Percentiles rank a stretch among this genome's conserved stretches.
phyloP scores from a whole-genome alignment of 2,888 invertebrate species.

The Drosophila trichaetosa region DNA sequence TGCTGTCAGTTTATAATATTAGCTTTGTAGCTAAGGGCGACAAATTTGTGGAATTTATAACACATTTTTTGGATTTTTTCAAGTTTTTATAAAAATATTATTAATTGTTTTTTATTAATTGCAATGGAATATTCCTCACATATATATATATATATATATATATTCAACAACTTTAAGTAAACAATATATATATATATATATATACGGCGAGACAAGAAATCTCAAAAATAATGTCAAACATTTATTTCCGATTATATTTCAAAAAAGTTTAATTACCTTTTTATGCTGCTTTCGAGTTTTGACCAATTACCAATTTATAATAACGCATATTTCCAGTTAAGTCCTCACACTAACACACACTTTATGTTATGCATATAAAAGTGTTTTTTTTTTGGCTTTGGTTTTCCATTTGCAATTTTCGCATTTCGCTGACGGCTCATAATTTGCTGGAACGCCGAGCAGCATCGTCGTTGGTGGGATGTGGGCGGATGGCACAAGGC shows the following conservation, averaged over 20 bases:
- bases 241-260: neutral
- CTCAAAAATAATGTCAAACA: neutral
- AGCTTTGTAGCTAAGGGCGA: neutral
- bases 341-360: neutral
- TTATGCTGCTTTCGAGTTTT: neutral
- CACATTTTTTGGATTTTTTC: neutral
- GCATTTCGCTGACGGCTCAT: constrained; percentile 56
- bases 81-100: neutral
- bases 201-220: no score
- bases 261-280: neutral
- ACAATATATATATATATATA: neutral
- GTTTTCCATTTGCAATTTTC: constrained; percentile 57
- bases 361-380: constrained; percentile 3
- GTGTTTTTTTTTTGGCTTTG: constrained; percentile 8
- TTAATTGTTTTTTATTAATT: neutral
- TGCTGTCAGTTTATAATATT: constrained; percentile 31
- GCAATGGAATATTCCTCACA: neutral
- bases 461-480: neutral
- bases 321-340: neutral
- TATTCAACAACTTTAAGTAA: no score
- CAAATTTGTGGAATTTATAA: no score
- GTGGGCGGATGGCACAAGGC: neutral
- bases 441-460: constrained; percentile 29
- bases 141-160: neutral
- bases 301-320: neutral